Conservation (phyloP, 2,888 invertebrate genomes). For the Eupithecia dodoneata region DNA sequence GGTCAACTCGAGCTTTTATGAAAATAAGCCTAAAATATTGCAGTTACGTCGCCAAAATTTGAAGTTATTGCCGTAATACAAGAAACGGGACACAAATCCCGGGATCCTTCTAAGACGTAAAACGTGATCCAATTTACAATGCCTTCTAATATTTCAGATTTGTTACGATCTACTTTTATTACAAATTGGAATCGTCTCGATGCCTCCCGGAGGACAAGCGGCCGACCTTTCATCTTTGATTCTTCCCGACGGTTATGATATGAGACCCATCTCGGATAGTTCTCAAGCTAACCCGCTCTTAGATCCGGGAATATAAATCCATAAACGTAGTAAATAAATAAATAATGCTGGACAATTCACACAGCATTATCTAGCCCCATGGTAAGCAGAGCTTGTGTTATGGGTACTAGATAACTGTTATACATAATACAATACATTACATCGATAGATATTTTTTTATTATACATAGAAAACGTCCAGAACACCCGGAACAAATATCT, state of each 20-base stretch:
- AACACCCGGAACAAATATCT: too few species aligned
- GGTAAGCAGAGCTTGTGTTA: too few species aligned
- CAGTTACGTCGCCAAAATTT: constrained; percentile 42
- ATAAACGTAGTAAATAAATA: background rate
- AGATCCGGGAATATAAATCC: constrained; percentile 17
- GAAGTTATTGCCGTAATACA: constrained; percentile 49
- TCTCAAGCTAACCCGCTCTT: constrained; percentile 44
- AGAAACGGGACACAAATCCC: constrained; percentile 60
- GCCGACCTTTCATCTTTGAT: constrained; percentile 61
- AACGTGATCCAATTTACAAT: constrained; percentile 76
- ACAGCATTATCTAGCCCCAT: too few species aligned
- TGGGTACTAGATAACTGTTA: too few species aligned
- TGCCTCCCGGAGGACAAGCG: constrained; percentile 62
- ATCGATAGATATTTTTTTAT: too few species aligned
- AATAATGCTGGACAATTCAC: too few species aligned
- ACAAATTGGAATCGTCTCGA: constrained; percentile 72
- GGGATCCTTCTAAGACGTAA: constrained; percentile 62
- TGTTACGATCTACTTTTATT: constrained; percentile 75
- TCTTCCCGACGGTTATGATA: constrained; percentile 54
- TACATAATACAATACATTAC: too few species aligned
- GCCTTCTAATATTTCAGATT: constrained; percentile 74
- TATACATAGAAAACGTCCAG: too few species aligned
- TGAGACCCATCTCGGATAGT: constrained; percentile 51
- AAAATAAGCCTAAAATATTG: constrained; percentile 45
- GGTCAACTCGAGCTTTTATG: constrained; percentile 42